Conservation (phyloP, 2,113 vertebrate species). For the Tyrannus savana region DNA sequence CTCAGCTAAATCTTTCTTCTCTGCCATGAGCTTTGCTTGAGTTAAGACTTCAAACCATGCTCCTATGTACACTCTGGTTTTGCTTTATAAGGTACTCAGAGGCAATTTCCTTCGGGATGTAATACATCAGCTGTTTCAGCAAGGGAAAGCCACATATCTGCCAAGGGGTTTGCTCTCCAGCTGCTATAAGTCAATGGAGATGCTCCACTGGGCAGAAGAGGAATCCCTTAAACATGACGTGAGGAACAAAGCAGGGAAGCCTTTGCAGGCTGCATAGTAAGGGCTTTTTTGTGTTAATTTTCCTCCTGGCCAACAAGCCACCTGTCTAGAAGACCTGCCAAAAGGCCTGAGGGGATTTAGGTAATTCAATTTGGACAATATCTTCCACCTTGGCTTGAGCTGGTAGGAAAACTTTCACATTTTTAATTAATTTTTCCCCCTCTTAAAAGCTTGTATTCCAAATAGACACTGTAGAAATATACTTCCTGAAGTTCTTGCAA, state of each 20-base stretch:
- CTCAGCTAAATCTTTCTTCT: not conserved
- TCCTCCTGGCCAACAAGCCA: not conserved
- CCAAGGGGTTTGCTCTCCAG: not conserved
- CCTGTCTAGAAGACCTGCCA: not conserved
- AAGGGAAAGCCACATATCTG: not conserved
- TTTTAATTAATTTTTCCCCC: not conserved
- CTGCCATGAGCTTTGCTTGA: not conserved
- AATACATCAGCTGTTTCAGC: conserved; percentile 20
- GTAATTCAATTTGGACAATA: not conserved
- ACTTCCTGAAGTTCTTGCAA: not conserved
- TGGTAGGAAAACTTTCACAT: not conserved
- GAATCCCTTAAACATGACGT: not conserved
- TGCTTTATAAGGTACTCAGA: not conserved
- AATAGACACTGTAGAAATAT: not conserved
- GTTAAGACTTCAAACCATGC: not conserved
- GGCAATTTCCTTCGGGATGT: conserved; percentile 6
- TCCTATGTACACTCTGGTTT: not conserved
- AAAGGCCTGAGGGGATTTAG: not conserved
- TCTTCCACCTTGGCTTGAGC: not conserved
- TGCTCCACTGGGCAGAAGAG: not conserved
- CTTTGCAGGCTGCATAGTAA: not conserved
- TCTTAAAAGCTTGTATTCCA: not conserved
- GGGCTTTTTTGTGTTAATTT: not conserved
- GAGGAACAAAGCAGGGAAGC: not conserved
- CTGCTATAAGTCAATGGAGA: conserved; percentile 28